Evolutionary conservation across 2,888 invertebrate genomes (phyloP).

Genomic region (Homarus gammarus): DNA sequence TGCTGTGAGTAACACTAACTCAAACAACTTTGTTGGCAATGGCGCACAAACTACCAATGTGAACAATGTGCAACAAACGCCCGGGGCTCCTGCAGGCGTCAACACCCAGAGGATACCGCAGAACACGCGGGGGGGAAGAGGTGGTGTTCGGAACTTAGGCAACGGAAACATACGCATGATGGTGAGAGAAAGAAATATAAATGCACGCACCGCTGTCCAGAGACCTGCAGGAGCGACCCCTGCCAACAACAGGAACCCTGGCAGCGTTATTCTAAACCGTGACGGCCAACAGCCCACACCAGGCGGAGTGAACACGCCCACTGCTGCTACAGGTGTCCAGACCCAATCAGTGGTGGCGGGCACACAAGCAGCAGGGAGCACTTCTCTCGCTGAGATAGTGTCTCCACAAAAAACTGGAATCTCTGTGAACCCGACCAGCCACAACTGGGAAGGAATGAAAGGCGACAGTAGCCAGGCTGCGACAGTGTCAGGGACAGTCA

Average conservation of each 20-base stretch:
- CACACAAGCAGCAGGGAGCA: background rate
- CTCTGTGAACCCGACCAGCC: background rate
- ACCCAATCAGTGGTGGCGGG: background rate
- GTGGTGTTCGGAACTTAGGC: background rate
- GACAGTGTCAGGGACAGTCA: no score
- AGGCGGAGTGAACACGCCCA: background rate
- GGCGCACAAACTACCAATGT: background rate
- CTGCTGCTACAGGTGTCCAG: no score
- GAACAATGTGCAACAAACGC: background rate
- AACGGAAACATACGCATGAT: background rate
- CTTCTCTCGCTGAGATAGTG: background rate
- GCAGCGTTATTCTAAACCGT: background rate
- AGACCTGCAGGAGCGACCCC: no score
- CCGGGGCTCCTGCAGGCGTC: background rate
- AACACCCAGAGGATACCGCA: background rate
- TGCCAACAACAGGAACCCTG: background rate
- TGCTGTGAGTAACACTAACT: background rate
- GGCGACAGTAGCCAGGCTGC: background rate
- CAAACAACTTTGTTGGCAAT: background rate
- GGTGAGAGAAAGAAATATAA: no score
- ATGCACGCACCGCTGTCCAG: no score
- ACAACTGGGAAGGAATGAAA: background rate
- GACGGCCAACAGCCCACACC: background rate
- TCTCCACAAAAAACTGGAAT: background rate
- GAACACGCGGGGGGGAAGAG: background rate